phyloP scores from a whole-genome alignment of 2,113 vertebrate genomes.

The Forbesichthys papilliferus region DNA sequence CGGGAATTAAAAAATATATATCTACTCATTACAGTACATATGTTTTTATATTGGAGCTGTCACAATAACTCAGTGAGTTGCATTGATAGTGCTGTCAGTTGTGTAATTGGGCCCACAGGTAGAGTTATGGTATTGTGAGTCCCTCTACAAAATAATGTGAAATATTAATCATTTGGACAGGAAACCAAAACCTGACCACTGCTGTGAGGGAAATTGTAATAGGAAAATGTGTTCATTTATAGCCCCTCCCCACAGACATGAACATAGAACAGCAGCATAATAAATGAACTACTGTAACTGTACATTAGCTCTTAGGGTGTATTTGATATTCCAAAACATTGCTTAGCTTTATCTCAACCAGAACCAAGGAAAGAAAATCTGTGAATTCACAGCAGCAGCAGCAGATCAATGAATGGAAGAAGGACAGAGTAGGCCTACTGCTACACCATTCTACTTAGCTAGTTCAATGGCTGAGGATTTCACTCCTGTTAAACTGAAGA shows the following conservation, averaged over 20 bases:
- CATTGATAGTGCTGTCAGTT: conserved; percentile 54
- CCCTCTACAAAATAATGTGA: conserved; percentile 59
- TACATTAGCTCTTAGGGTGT: background rate
- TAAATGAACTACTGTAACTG: background rate
- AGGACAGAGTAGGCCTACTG: background rate
- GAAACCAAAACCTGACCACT: conserved; percentile 48
- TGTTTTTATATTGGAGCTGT: conserved; percentile 20
- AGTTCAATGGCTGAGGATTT: background rate
- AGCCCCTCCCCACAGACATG: no score
- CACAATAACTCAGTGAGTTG: conserved; percentile 46
- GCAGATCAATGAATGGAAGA: background rate
- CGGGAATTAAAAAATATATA: conserved; percentile 21
- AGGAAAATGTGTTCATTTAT: conserved; percentile 14
- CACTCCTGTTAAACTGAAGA: conserved; percentile 1
- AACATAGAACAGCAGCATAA: background rate
- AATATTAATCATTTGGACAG: conserved; percentile 71
- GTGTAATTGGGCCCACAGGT: conserved; percentile 70
- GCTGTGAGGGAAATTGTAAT: conserved; percentile 45
- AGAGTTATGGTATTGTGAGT: conserved; percentile 53
- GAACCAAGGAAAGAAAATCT: background rate
- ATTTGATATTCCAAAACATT: conserved; percentile 4
- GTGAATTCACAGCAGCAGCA: conserved; percentile 5
- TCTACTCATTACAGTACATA: conserved; percentile 31
- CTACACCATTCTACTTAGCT: background rate
- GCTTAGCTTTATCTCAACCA: background rate